phyloP scores from a whole-genome alignment of 1,140 invertebrate genomes.

The Caenorhabditis tropicalis region DNA sequence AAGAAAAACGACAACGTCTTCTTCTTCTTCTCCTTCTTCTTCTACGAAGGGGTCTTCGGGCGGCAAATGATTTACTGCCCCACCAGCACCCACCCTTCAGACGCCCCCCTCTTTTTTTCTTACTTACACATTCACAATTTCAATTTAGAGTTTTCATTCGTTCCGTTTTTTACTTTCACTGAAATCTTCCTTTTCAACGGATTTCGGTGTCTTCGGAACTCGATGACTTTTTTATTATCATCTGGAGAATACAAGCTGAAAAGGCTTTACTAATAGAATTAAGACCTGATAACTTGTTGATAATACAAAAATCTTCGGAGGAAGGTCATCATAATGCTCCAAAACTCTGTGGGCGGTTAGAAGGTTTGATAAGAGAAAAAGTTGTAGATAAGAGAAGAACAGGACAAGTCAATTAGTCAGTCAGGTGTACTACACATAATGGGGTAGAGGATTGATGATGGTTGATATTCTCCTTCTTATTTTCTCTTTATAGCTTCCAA shows the following conservation, averaged over 20 bases:
- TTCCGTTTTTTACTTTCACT: too few relatives aligned
- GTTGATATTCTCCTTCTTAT: background rate
- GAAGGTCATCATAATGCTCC: slow-evolving; percentile 21
- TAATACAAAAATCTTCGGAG: background rate
- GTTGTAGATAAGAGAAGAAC: background rate
- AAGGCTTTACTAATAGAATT: background rate
- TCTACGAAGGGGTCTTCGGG: slow-evolving; percentile 20
- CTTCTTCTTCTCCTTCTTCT: background rate
- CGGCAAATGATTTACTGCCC: slow-evolving; percentile 44
- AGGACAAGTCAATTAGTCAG: slow-evolving; percentile 31
- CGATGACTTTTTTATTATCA: too few relatives aligned
- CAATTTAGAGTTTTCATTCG: too few relatives aligned
- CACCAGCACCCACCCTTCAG: slow-evolving; percentile 11
- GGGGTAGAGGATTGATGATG: slow-evolving; percentile 10
- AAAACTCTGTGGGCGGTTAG: background rate
- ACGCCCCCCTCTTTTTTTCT: background rate
- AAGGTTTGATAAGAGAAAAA: background rate
- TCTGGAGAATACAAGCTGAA: too few relatives aligned
- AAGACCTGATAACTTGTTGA: background rate
- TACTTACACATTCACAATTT: background rate
- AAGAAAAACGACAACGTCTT: slow-evolving; percentile 11
- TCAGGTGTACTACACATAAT: slow-evolving; percentile 38
- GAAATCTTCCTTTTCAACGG: too few relatives aligned
- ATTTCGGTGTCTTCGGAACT: too few relatives aligned
- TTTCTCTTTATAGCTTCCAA: background rate